These are phyloP conservation scores for Sarcophilus harrisii DNA, from an alignment of 2,797 vertebrate genomes.

Conservation along the genomic window DNA sequence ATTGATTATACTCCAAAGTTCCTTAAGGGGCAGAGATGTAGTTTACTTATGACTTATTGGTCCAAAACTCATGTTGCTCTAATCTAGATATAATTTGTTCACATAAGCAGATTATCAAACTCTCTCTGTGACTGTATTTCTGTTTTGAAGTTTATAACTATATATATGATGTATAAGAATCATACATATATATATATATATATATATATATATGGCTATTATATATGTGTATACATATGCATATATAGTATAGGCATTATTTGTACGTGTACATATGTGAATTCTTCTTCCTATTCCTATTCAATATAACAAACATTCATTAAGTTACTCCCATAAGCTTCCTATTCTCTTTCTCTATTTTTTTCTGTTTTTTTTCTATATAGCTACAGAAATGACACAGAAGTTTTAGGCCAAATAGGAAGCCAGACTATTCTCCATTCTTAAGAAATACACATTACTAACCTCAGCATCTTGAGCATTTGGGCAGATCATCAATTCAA, in stretches of 20 bases:
- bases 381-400: neutral
- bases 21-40: neutral
- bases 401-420: neutral
- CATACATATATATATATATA: too few relatives aligned
- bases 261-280: neutral
- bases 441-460: neutral
- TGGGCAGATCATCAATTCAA: slow-evolving; percentile 14
- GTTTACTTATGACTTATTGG: neutral
- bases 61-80: neutral
- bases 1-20: neutral
- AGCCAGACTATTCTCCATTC: neutral
- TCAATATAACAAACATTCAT: neutral
- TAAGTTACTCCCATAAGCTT: neutral
- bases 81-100: neutral
- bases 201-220: neutral
- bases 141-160: neutral
- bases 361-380: neutral
- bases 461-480: neutral
- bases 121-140: too few relatives aligned
- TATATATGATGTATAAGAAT: neutral
- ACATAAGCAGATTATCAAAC: neutral
- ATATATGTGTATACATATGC: neutral
- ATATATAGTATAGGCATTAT: neutral
- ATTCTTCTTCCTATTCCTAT: neutral
- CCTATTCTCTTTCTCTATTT: neutral